Evolutionary conservation across 1,140 invertebrate species (phyloP), one percentile per base, ranked within the genome.

Genomic region (Aphelinus certus): DNA sequence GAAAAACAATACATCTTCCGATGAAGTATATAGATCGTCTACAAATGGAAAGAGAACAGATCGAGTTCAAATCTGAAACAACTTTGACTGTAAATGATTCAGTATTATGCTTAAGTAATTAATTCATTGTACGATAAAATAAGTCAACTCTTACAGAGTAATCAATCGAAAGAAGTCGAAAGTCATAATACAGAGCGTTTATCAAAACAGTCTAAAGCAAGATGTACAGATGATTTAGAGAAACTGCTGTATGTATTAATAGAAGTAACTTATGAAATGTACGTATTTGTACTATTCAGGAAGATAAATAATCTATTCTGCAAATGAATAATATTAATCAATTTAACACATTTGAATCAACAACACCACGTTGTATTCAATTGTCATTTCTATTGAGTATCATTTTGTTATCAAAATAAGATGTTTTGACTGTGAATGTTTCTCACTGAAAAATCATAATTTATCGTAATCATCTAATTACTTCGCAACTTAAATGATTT

Each of bases 181-280:
- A 61, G 42, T 10, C 43, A 7, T 26, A 26, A 26, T 26, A 61
- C 2, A 45, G 10, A 2, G 42, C 1, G 7, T 58, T 1, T 2
- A n/a, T 58, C 45, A n/a, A n/a, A 48, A 57, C 26, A 53, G 55
- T 47, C 9, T 26, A 2, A 71, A 53, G 26, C 26, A 26, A 26
- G 26, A 26, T 26, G 26, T 26, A 26, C 1, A 10, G 5, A 42
- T 49, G 58, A 69, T 62, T 64, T 57, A 3, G 67, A 75, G 64
- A 46, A 66, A 3, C 66, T 77, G 47, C 73, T 84, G 1, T n/a
- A 83, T 47, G 43, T 70, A 45, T 77, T 85, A 55, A 76, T 84
- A 1, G 77, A 81, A 9, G 77, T 81, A 3, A 80, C 80, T 46
- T 84, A 83, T 70, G 58, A 77, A 4, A 79, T 83, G 84, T 84